Evolutionary conservation across 2,888 invertebrate species (phyloP).

Genomic region (Boloria euphrosyne): DNA sequence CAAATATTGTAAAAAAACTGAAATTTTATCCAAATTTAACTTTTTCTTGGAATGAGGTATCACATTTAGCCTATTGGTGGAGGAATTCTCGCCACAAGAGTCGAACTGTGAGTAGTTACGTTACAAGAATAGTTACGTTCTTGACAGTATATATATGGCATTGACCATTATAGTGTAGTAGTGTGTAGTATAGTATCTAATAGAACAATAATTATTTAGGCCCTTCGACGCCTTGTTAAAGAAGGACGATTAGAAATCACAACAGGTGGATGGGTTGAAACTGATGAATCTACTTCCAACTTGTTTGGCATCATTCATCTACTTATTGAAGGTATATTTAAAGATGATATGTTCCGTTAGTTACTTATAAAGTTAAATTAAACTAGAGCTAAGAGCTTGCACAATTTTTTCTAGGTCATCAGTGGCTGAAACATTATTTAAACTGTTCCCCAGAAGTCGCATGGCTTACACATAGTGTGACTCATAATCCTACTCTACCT

Average conservation of each 20-base stretch:
- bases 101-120: constrained; percentile 54
- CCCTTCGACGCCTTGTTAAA: constrained; percentile 87
- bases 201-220: constrained; percentile 54
- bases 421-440: constrained; percentile 91
- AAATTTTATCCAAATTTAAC: constrained; percentile 67
- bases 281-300: constrained; percentile 94
- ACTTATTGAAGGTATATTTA: constrained; percentile 88
- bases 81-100: constrained; percentile 57
- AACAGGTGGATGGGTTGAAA: constrained; percentile 97
- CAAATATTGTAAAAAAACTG: constrained; percentile 69
- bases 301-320: constrained; percentile 94
- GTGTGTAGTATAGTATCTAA: no score
- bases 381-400: neutral
- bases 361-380: neutral
- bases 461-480: constrained; percentile 98
- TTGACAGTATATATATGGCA: no score
- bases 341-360: neutral
- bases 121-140: neutral
- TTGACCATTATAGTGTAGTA: no score
- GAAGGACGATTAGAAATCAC: constrained; percentile 93
- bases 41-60: constrained; percentile 73
- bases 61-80: constrained; percentile 74
- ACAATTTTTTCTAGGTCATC: constrained; percentile 86
- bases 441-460: constrained; percentile 89
- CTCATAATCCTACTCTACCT: constrained; percentile 95